Base-by-base conservation (phyloP, 2,113 vertebrate species). In the Spheniscus mendiculus region DNA sequence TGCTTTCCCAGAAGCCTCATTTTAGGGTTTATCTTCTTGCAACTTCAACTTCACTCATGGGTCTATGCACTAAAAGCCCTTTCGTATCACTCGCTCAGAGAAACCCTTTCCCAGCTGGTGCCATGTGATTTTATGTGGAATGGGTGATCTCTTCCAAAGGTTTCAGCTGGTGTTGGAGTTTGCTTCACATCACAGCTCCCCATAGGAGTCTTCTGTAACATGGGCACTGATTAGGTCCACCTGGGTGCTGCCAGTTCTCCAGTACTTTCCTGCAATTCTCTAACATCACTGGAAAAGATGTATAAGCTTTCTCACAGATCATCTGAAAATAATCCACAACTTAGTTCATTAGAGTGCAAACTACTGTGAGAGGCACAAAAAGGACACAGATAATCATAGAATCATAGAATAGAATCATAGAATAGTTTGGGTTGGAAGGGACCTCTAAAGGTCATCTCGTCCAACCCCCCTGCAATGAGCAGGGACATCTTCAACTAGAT, bases 141-240 rank as follows among this genome's bases (percentile, higher is more conserved):
- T 36, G 61, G 15, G 15, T 66, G 47, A 40, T 73, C 65, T 56
- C 29, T 70, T 71, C 56, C 61, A 71, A 91, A 76, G 26, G 30
- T 83, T 89, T 89, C 67, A 70, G 55, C 15, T 52, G 40, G 12
- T 62, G 36, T 22, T 77, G 16, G 49, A 65, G n/a, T 85, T 88
- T 61, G 45, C 21, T 76, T 61, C 19, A 19, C 0, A 0, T 34
- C 0, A 0, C n/a, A 53, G 26, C 25, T 76, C 23, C 45, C 13
- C 3, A 2, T 36, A 72, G 20, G 19, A 50, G 34, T 61, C 52
- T 89, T 80, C 50, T 84, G 19, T 32, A 70, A 56, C 18, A 6
- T 4, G 9, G 65, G 38, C 47, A 21, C 56, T 50, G 34, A 18
- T 58, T 20, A 61, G 22, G 10, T 74, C 36, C 42, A 38, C 21